Conservation (phyloP, 2,797 vertebrate genomes). For the Mionectes olivaceus region DNA sequence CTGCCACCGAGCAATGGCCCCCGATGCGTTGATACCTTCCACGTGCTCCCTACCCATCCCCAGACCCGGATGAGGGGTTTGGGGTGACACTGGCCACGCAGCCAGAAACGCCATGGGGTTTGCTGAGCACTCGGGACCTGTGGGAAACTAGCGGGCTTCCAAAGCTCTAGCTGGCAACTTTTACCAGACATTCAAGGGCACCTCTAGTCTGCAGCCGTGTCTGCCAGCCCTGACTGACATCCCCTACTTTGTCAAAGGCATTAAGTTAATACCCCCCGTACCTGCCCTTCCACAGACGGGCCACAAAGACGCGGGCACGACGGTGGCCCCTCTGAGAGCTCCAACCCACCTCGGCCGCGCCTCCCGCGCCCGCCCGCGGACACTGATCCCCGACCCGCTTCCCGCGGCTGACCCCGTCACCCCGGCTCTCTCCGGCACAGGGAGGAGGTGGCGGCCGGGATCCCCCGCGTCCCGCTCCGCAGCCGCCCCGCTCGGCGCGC, state of each 20-base stretch:
- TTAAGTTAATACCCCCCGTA: not conserved
- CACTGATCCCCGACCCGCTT: not conserved
- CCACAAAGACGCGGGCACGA: not conserved
- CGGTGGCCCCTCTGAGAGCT: not conserved
- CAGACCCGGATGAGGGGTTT: not conserved
- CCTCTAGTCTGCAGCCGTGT: not conserved
- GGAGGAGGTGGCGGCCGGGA: not conserved
- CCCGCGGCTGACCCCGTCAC: not conserved
- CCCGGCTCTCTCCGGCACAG: not conserved
- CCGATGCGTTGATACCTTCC: not conserved
- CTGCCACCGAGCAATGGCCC: not conserved
- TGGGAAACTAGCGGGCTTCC: not conserved
- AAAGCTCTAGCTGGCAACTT: not conserved
- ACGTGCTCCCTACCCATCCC: not conserved
- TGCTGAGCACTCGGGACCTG: not conserved
- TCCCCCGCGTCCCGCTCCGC: not conserved
- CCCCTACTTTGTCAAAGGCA: not conserved
- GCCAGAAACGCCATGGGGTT: not conserved
- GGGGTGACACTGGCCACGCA: not conserved
- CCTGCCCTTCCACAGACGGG: not conserved
- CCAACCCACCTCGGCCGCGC: slow-evolving; percentile 39
- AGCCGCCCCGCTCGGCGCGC: not conserved
- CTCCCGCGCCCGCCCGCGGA: not conserved
- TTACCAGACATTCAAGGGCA: slow-evolving; percentile 12
- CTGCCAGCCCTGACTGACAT: not conserved